These are phyloP conservation scores for Panagrolaimus sp. DNA, from an alignment of 1,140 invertebrate genomes.

Conservation along the genomic window DNA sequence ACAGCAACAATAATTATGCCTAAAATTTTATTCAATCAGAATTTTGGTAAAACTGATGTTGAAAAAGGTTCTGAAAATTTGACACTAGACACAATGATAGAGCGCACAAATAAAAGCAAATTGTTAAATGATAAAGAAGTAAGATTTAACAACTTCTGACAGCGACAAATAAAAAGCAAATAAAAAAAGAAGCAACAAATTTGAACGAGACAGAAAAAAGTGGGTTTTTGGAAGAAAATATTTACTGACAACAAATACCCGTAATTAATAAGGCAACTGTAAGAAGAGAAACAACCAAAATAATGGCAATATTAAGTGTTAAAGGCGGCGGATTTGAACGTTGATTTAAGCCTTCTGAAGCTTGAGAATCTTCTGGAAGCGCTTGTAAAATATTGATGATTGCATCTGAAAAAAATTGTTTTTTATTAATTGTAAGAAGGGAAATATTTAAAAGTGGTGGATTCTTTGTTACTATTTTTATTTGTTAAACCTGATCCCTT, in stretches of 20 bases:
- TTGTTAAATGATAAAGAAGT: neutral
- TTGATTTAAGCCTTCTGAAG: neutral
- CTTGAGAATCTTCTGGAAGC: neutral
- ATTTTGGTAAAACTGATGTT: too few relatives aligned
- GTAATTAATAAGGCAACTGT: slow-evolving; percentile 8
- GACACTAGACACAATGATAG: too few relatives aligned
- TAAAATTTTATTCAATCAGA: neutral
- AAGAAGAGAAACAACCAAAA: slow-evolving; percentile 10
- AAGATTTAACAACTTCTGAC: neutral
- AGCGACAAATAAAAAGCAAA: neutral
- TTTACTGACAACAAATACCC: slow-evolving; percentile 15
- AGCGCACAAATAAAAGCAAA: neutral
- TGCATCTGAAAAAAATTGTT: neutral
- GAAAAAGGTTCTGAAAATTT: too few relatives aligned
- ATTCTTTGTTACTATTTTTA: too few relatives aligned
- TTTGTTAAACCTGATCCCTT: too few relatives aligned
- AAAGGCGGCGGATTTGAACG: neutral
- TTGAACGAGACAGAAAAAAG: too few relatives aligned
- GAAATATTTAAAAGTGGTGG: slow-evolving; percentile 1
- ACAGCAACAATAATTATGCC: slow-evolving; percentile 10
- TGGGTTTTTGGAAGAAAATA: too few relatives aligned
- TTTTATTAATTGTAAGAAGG: neutral
- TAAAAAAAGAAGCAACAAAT: neutral
- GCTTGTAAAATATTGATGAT: neutral
- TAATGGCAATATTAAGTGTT: slow-evolving; percentile 3